Percentiles rank a stretch among this genome's conserved stretches.
phyloP scores from a whole-genome alignment of 2,888 invertebrate species.

The Coecobrya sp. region DNA sequence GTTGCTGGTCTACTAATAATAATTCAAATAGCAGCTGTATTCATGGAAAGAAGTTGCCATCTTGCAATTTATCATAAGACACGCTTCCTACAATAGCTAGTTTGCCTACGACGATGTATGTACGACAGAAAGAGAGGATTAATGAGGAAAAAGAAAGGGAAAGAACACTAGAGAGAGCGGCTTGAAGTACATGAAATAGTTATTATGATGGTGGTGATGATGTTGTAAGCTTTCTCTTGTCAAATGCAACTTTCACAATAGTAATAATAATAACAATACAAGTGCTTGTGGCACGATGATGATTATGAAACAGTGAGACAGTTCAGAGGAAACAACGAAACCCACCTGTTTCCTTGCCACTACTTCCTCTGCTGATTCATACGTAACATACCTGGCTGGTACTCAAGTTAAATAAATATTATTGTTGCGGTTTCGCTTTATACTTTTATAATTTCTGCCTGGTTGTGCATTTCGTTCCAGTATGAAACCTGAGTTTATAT shows the following conservation, averaged over 20 bases:
- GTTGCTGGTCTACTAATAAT: constrained; percentile 3
- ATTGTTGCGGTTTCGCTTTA: neutral
- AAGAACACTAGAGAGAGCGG: constrained; percentile 11
- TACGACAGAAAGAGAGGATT: constrained; percentile 1
- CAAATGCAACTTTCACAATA: constrained; percentile 40
- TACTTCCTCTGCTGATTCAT: too few relatives aligned
- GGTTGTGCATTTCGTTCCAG: neutral
- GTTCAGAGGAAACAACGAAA: constrained; percentile 10
- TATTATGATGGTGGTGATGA: constrained; percentile 19
- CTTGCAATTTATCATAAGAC: constrained; percentile 15
- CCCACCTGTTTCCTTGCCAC: constrained; percentile 31
- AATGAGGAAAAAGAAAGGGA: constrained; percentile 7
- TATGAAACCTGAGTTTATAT: neutral
- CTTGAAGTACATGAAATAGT: neutral
- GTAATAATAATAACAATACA: neutral
- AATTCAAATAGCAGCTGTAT: constrained; percentile 6
- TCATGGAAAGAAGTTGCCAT: constrained; percentile 13
- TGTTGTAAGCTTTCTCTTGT: constrained; percentile 52
- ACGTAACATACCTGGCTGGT: too few relatives aligned
- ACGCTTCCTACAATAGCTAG: neutral
- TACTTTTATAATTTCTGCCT: neutral
- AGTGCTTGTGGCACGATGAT: neutral
- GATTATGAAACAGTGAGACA: neutral
- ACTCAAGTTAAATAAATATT: neutral
- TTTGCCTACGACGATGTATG: neutral